Evolutionary conservation across 2,888 invertebrate genomes (phyloP).

Genomic region (Danaus chrysippus): DNA sequence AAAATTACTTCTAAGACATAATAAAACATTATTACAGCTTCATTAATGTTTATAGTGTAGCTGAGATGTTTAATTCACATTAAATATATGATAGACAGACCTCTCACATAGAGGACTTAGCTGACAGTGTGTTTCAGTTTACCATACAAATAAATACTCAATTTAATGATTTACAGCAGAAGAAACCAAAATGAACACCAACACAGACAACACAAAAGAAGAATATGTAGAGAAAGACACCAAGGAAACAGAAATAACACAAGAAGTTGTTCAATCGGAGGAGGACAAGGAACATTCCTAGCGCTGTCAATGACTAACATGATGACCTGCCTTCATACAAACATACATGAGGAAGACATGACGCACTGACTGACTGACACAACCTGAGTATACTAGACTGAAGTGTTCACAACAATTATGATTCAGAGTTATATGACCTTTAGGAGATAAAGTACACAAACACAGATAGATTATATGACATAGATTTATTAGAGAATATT

Average conservation of each 20-base stretch:
- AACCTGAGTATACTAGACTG: background rate
- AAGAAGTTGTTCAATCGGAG: background rate
- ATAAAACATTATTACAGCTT: no score
- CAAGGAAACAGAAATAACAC: conserved; percentile 2
- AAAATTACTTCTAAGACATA: no score
- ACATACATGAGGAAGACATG: background rate
- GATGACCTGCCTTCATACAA: background rate
- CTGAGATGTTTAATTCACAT: no score
- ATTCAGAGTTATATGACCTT: no score
- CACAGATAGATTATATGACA: no score
- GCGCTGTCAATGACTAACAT: background rate
- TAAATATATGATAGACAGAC: no score
- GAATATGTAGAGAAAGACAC: conserved; percentile 11
- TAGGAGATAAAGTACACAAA: no score
- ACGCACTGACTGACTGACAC: background rate
- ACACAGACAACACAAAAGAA: conserved; percentile 12
- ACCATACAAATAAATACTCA: background rate
- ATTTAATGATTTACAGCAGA: conserved; percentile 33
- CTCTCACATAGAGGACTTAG: no score
- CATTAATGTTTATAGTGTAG: no score
- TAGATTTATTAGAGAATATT: no score
- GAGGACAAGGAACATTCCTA: conserved; percentile 1
- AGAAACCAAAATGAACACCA: conserved; percentile 42
- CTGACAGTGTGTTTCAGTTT: no score
- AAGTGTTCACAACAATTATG: background rate